Percentiles rank a stretch among this genome's conserved stretches.
Evolutionary conservation across 2,113 vertebrate species (phyloP).

Genomic region (Mesembrinibis cayennensis): DNA sequence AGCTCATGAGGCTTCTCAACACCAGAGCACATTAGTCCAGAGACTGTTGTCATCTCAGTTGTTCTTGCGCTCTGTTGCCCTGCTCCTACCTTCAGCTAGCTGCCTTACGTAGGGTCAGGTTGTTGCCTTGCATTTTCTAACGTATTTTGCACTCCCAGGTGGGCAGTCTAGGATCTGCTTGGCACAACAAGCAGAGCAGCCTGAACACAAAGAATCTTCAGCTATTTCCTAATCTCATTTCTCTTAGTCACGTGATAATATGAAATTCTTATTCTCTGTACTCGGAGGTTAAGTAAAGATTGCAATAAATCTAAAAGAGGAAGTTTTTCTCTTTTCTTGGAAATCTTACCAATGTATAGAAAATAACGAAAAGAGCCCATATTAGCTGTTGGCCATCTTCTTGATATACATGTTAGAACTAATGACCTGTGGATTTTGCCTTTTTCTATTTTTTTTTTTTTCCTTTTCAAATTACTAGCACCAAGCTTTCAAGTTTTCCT

Average conservation of each 20-base stretch:
- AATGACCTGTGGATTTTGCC: neutral
- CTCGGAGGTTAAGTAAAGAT: neutral
- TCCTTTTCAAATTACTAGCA: neutral
- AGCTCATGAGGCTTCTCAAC: neutral
- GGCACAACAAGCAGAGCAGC: conserved; percentile 2
- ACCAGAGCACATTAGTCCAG: neutral
- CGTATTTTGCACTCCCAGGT: neutral
- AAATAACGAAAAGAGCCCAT: conserved; percentile 27
- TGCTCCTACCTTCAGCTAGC: neutral
- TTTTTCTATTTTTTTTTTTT: neutral
- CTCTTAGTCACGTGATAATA: conserved; percentile 15
- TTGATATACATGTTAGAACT: neutral
- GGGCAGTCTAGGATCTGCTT: neutral
- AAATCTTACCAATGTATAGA: conserved; percentile 21
- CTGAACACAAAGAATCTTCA: conserved; percentile 26
- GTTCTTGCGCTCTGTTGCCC: neutral
- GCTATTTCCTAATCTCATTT: conserved; percentile 21
- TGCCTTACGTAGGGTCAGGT: neutral
- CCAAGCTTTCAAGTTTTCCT: neutral
- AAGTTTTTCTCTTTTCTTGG: conserved; percentile 4
- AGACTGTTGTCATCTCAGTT: neutral
- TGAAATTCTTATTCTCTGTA: conserved; percentile 27
- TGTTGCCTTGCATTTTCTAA: neutral
- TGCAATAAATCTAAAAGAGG: conserved; percentile 24
- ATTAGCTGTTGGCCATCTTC: conserved; percentile 3